Evolutionary conservation across 2,797 vertebrate genomes (phyloP), one percentile per base, ranked within the genome.

Genomic region (Otolemur crassicaudatus): DNA sequence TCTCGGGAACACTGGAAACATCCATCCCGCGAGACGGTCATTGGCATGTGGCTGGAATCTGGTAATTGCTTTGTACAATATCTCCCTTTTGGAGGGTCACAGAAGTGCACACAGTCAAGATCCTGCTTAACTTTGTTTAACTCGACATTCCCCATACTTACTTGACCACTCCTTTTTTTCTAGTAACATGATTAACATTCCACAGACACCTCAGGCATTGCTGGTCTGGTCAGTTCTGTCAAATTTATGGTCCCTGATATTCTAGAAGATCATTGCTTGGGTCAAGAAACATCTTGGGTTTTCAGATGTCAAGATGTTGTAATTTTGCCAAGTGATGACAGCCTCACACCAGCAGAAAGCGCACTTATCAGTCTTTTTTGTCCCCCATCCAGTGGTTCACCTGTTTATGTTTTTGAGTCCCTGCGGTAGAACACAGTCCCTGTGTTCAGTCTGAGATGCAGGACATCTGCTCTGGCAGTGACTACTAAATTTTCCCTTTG

Each of bases 11-110:
- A 40, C 40, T 20, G 1, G 1, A 49, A 23, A 70, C 70, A 49
- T 37, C 43, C 2, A 9, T 60, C 46, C 16, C 27, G 0, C 1
- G 40, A 40, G 25, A 10, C 13, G 27, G 23, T 17, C 61, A 12
- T 19, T 4, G 40, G 27, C 80, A 1, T 0, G 0, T 0, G 2
- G 37, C 46, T 7, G 0, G 29, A 34, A 63, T 22, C 77, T 19
- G 49, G 63, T 2, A 31, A 7, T 3, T 19, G 8, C 61, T 2
- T 0, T 2, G 27, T 1, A 14, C 5, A 1, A 1, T 3, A 4
- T 0, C 3, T 19, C n/a, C 16, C 77, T 29, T 25, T 5, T 3
- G 43, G 34, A 56, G 70, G 40, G 53, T 46, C 61, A 3, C 43
- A 9, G 69, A 25, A 8, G n/a, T 37, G 58, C 75, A 11, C 46